Percentiles rank a stretch among this genome's conserved stretches.
These are phyloP conservation scores for Euphydryas editha DNA, from an alignment of 2,888 invertebrate genomes.

Conservation along the genomic window DNA sequence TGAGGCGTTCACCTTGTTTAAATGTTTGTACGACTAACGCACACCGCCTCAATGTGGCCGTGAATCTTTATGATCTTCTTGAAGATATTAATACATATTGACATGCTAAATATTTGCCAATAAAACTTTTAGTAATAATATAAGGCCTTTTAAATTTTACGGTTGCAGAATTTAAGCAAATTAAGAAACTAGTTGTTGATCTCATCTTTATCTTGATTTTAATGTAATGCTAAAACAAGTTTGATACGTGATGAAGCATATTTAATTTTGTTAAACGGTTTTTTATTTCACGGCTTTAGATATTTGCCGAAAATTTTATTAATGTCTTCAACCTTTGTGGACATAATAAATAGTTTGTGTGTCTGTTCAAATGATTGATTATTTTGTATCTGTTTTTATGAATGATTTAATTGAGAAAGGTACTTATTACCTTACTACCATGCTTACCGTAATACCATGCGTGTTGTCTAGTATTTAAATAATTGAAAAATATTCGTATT, in stretches of 20 bases:
- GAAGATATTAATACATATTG: constrained; percentile 15
- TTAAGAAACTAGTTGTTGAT: background rate
- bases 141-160: constrained; percentile 2
- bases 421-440: no score
- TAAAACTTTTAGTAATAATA: background rate
- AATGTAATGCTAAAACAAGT: background rate
- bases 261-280: background rate
- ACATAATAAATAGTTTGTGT: no score
- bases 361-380: no score
- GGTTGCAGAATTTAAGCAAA: background rate
- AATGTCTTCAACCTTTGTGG: background rate
- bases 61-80: constrained; percentile 21
- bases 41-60: constrained; percentile 25
- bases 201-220: background rate
- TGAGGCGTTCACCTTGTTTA: constrained; percentile 23
- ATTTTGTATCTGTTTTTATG: no score
- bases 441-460: no score
- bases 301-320: no score
- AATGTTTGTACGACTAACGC: constrained; percentile 32
- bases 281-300: background rate
- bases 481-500: no score
- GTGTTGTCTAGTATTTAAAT: no score
- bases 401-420: no score
- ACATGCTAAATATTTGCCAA: constrained; percentile 13
- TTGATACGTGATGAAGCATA: background rate